Base-by-base conservation (phyloP, 2,888 invertebrate species). In the Diplazon laetatorius region DNA sequence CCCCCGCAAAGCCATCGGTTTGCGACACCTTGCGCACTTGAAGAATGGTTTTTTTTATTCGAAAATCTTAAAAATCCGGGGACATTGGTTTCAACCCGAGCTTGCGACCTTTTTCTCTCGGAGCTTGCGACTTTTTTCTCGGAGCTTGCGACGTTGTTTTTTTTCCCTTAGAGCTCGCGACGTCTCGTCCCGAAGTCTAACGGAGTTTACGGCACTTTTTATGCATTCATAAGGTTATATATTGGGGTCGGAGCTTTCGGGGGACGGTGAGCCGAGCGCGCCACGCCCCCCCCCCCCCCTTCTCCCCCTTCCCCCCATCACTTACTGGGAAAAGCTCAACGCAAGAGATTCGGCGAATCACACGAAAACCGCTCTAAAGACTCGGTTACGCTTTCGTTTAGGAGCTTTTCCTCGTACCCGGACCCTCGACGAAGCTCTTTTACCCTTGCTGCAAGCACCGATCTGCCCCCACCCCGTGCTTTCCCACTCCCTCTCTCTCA, bases 161-260 rank as follows among this genome's bases (percentile, higher is more conserved):
- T 37, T 70, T 69, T 69, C 62, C 60, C 68, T 46, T 4, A 5
- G 22, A 44, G 22, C 52, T 52, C 52, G 37, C 72, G 72, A 80
- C 71, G 75, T 65, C 63, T 75, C 39, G 44, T 50, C 30, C 59
- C 39, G 48, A 52, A 52, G 52, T 71, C 73, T 76, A 80, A 74
- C 68, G 39, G 80, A 86, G 82, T 85, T 85, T 85, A 84, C 83
- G 59, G 78, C 82, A 82, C 85, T 86, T 87, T 78, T 88, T 87
- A 87, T 85, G 85, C 87, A 87, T 87, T 88, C 87, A 86, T 87
- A 87, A 86, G 83, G 85, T 85, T 86, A 85, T 85, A 85, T 82
- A 76, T 82, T 71, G 71, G 50, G 62, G 42, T 65, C 63, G 75
- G 66, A 39, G 60, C 52, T n/a, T 20, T 6, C 9, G 35, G 59